Evolutionary conservation across 2,113 vertebrate genomes (phyloP).

Genomic region (Chlorocebus sabaeus): DNA sequence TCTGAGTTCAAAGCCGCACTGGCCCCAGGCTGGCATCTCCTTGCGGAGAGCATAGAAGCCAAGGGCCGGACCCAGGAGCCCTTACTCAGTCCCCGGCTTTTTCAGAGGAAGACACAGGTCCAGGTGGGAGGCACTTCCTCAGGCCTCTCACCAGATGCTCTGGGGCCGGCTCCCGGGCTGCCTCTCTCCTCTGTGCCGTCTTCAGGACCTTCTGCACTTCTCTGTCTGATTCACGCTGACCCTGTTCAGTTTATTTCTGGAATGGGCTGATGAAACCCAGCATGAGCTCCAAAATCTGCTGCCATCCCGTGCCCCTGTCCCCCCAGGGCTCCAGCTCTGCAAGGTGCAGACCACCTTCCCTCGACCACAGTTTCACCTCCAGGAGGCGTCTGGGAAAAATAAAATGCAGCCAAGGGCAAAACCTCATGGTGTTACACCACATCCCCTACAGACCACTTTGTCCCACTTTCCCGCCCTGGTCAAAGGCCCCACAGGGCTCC

Average conservation of each 20-base stretch:
- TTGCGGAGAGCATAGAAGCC: neutral
- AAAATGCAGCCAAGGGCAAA: neutral
- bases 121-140: accelerated
- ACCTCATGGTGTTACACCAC: neutral
- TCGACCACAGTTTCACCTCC: neutral
- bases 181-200: neutral
- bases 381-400: neutral
- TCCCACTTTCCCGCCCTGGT: neutral
- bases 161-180: too few species aligned
- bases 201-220: neutral
- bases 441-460: too few species aligned
- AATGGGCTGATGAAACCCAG: neutral
- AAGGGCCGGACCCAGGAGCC: neutral
- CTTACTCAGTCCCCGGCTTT: accelerated
- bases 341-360: neutral
- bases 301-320: neutral
- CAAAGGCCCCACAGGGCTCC: neutral
- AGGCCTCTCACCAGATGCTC: too few species aligned
- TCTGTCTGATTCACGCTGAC: too few species aligned
- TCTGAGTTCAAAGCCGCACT: too few species aligned
- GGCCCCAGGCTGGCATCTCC: neutral
- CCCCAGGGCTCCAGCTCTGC: neutral
- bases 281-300: neutral
- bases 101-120: too few species aligned
- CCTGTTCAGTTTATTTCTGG: neutral